phyloP scores from a whole-genome alignment of 23 tunicate genomes.

The Halocynthia aurantium region DNA sequence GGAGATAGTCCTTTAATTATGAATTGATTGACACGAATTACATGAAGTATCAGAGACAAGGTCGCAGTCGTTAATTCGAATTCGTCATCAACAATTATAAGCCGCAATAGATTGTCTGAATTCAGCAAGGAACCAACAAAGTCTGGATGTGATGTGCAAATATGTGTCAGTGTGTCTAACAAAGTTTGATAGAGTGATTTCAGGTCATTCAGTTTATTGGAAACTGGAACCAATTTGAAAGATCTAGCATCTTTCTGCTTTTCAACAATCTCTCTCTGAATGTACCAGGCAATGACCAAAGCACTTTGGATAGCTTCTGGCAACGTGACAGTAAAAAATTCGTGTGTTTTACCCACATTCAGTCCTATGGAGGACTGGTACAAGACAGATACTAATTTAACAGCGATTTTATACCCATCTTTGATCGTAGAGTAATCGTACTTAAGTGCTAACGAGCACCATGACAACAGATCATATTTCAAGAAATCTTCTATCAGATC shows the following conservation, averaged over 20 bases:
- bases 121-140: slow-evolving; percentile 32
- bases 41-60: slow-evolving; percentile 22
- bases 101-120: slow-evolving; percentile 44
- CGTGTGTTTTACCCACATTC: slow-evolving; percentile 37
- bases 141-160: slow-evolving; percentile 44
- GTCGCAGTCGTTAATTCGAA: not conserved
- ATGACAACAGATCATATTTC: slow-evolving; percentile 74
- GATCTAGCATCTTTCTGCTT: slow-evolving; percentile 18
- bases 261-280: slow-evolving; percentile 53
- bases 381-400: slow-evolving; percentile 31
- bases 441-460: slow-evolving; percentile 62
- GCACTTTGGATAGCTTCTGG: slow-evolving; percentile 52
- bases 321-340: slow-evolving; percentile 44
- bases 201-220: not conserved
- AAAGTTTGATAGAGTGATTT: slow-evolving; percentile 25
- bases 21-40: slow-evolving; percentile 42
- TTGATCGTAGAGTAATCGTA: slow-evolving; percentile 55
- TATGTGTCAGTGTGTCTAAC: slow-evolving; percentile 12
- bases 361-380: slow-evolving; percentile 41
- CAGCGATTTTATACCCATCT: slow-evolving; percentile 49
- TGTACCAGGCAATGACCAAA: slow-evolving; percentile 24
- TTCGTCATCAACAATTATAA: slow-evolving; percentile 49
- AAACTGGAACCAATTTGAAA: not conserved
- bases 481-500: slow-evolving; percentile 30
- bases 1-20: slow-evolving; percentile 15